These are phyloP conservation scores for Odontamblyopus lacepedii DNA, from an alignment of 2,797 vertebrate species.

Conservation along the genomic window DNA sequence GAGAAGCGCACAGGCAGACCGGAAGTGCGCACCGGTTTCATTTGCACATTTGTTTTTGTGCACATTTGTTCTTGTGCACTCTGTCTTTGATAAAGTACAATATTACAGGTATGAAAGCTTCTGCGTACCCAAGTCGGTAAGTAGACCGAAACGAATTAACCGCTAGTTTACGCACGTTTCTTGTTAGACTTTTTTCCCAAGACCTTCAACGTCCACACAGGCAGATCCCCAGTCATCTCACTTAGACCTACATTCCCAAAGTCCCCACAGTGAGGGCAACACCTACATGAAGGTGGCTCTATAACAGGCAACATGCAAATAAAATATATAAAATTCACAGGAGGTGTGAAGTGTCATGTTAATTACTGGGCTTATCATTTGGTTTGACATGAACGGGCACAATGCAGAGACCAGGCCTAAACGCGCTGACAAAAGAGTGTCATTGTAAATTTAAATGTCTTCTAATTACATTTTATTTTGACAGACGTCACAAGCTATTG, in stretches of 20 bases:
- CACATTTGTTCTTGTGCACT: not conserved
- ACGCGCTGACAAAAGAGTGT: not conserved
- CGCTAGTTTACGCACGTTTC: not conserved
- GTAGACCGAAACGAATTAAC: too few species aligned
- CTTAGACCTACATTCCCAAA: too few species aligned
- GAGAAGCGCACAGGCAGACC: constrained; percentile 19
- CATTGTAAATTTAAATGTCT: not conserved
- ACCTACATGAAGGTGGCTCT: too few species aligned
- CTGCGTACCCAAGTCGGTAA: too few species aligned
- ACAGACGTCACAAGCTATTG: not conserved
- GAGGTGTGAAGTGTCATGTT: too few species aligned
- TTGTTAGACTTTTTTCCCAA: too few species aligned
- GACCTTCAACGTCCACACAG: too few species aligned
- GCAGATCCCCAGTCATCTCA: too few species aligned
- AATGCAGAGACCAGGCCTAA: not conserved
- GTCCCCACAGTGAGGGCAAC: too few species aligned
- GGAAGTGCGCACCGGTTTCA: constrained; percentile 48
- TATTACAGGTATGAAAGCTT: not conserved
- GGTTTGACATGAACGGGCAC: not conserved
- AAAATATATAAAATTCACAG: too few species aligned
- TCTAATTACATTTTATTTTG: constrained; percentile 2
- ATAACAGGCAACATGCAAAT: too few species aligned
- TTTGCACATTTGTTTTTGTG: not conserved
- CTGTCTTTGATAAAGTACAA: not conserved
- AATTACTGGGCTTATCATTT: not conserved